Percentiles rank a stretch among this genome's conserved stretches.
phyloP scores from a whole-genome alignment of 2,888 invertebrate species.

The Congeria kusceri region DNA sequence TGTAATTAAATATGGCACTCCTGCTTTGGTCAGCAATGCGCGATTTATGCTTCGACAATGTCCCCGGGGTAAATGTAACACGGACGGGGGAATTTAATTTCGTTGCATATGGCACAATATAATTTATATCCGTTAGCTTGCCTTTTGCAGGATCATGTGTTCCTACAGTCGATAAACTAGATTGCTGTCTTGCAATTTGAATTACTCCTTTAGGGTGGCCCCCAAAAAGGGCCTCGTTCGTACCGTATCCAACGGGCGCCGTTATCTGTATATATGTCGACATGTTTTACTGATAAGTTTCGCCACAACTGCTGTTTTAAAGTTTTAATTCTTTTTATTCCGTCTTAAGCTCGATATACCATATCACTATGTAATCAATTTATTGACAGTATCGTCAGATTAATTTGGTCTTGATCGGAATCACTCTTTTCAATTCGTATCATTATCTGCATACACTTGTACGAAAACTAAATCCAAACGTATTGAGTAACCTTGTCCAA shows the following conservation, averaged over 20 bases:
- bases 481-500: no score
- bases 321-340: no score
- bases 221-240: neutral
- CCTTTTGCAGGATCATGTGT: neutral
- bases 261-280: neutral
- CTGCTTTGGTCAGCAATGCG: conserved; percentile 40
- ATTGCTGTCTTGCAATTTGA: neutral
- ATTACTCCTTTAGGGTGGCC: neutral
- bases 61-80: conserved; percentile 48
- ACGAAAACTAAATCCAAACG: no score
- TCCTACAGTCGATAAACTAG: neutral
- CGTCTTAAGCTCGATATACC: no score
- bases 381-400: no score
- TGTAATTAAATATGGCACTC: conserved; percentile 47
- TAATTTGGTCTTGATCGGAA: no score
- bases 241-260: neutral
- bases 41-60: conserved; percentile 40
- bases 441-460: no score
- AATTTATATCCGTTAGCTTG: neutral
- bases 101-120: conserved; percentile 52
- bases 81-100: conserved; percentile 45
- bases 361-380: no score
- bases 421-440: no score
- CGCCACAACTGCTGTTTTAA: no score
- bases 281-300: neutral